Evolutionary conservation across 1,140 invertebrate species (phyloP).

Genomic region (Chironomus tepperi): DNA sequence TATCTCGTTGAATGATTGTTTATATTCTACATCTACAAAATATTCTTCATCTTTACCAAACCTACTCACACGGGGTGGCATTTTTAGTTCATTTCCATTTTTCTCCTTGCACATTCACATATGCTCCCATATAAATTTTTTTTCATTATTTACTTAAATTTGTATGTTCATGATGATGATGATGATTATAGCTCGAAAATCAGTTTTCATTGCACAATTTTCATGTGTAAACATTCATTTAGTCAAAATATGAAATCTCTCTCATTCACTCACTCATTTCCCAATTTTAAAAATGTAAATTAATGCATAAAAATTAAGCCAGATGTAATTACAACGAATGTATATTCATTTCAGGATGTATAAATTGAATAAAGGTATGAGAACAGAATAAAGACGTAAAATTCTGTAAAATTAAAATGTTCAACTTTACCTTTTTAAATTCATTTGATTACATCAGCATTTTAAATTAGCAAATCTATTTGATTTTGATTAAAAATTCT

Average conservation of each 20-base stretch:
- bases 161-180: background rate
- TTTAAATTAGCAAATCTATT: no score
- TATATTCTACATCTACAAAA: constrained; percentile 1
- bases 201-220: constrained; percentile 13
- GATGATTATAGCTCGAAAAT: background rate
- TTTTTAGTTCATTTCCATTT: background rate
- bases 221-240: constrained; percentile 9
- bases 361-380: no score
- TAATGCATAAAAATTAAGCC: no score
- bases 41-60: background rate
- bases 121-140: background rate
- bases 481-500: no score
- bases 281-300: no score
- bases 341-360: no score
- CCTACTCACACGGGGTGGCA: background rate
- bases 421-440: no score
- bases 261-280: no score
- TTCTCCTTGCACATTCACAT: background rate
- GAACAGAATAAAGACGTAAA: no score
- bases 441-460: no score
- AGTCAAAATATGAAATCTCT: background rate
- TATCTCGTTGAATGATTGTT: constrained; percentile 13
- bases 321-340: no score
- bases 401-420: no score
- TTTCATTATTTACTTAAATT: constrained; percentile 3